A percentile compares a stretch with the other conserved stretches of the same genome.
These are phyloP conservation scores for Hippopotamyrus pictus DNA, from an alignment of 2,797 vertebrate species.

Conservation along the genomic window DNA sequence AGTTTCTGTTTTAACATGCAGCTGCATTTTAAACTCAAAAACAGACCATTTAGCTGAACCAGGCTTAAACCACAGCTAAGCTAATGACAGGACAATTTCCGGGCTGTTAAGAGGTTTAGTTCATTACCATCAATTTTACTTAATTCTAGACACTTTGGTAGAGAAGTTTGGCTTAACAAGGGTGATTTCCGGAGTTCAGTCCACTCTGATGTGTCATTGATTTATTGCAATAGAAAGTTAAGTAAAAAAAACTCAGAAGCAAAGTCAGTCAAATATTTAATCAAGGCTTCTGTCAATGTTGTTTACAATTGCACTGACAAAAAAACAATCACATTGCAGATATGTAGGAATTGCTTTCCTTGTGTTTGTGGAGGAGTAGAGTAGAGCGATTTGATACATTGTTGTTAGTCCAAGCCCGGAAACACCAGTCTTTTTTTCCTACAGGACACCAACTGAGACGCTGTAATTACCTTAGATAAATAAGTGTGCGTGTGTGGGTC, in stretches of 20 bases:
- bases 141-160: neutral
- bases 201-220: neutral
- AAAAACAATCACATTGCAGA: neutral
- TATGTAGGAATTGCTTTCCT: neutral
- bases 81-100: neutral
- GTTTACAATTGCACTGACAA: neutral
- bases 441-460: neutral
- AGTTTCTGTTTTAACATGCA: neutral
- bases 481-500: neutral
- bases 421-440: neutral
- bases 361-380: neutral
- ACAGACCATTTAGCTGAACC: neutral
- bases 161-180: neutral
- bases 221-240: neutral
- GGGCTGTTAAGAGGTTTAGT: neutral
- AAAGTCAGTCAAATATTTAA: constrained; percentile 7
- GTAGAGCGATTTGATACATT: neutral
- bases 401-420: neutral
- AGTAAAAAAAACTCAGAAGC: neutral
- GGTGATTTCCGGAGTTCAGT: neutral
- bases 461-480: neutral
- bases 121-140: neutral
- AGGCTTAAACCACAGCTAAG: neutral
- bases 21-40: neutral
- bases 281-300: neutral